A percentile compares a stretch with the other conserved stretches of the same genome.
These are phyloP conservation scores for Penaeus japonicus DNA, from an alignment of 1,140 invertebrate species.

Conservation along the genomic window DNA sequence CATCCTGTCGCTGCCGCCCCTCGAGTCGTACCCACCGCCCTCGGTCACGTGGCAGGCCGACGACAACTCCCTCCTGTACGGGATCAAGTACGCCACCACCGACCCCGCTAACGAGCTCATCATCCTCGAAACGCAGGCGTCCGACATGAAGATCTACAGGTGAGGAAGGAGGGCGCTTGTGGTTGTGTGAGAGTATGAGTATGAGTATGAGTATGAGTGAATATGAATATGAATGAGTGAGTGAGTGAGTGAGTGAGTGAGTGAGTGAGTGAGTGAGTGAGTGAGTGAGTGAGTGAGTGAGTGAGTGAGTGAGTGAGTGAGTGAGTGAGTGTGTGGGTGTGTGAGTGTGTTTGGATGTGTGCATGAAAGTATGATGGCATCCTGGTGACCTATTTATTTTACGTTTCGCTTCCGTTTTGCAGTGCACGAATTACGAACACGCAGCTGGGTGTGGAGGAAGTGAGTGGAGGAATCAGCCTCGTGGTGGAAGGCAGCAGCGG, in stretches of 20 bases:
- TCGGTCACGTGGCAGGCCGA: slow-evolving; percentile 85
- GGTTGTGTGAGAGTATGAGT: too few species aligned
- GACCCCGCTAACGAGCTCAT: slow-evolving; percentile 77
- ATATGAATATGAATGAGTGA: neutral
- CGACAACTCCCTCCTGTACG: slow-evolving; percentile 75
- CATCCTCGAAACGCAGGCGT: slow-evolving; percentile 77
- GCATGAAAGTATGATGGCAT: neutral
- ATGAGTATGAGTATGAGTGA: too few species aligned
- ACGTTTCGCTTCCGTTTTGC: slow-evolving; percentile 55
- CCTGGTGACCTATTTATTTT: neutral
- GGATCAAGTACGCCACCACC: slow-evolving; percentile 81
- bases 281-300: neutral
- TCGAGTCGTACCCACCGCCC: slow-evolving; percentile 83
- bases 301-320: too few species aligned
- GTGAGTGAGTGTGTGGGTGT: neutral
- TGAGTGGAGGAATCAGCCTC: slow-evolving; percentile 81
- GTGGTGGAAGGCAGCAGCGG: slow-evolving; percentile 67
- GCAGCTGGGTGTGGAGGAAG: slow-evolving; percentile 85
- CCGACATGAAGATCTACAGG: slow-evolving; percentile 79
- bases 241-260: neutral
- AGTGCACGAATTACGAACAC: slow-evolving; percentile 86
- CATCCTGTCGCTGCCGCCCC: slow-evolving; percentile 79
- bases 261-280: neutral
- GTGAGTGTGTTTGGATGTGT: too few species aligned
- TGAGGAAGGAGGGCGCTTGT: slow-evolving; percentile 60